Percentiles rank a stretch among this genome's conserved stretches.
phyloP scores from a whole-genome alignment of 2,113 vertebrate species.

The Scortum barcoo region DNA sequence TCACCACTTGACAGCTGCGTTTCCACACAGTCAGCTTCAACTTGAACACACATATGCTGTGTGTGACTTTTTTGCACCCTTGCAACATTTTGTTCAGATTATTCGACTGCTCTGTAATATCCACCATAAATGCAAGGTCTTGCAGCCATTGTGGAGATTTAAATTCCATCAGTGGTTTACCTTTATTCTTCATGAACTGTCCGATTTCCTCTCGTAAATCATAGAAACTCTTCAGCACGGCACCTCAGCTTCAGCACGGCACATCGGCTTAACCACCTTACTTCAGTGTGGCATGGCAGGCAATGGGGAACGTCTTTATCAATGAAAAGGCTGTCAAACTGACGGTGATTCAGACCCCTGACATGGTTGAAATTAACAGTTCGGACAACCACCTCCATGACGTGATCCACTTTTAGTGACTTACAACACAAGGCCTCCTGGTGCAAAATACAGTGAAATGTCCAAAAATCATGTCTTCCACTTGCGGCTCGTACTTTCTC shows the following conservation, averaged over 20 bases:
- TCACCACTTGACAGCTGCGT: constrained; percentile 19
- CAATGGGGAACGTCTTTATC: neutral
- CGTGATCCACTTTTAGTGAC: constrained; percentile 2
- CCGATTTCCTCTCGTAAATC: constrained; percentile 29
- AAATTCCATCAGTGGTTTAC: neutral
- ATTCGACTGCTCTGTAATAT: constrained; percentile 36
- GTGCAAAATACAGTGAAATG: constrained; percentile 38
- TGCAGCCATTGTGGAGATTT: constrained; percentile 9
- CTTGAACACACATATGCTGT: constrained; percentile 22
- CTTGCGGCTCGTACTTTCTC: constrained; percentile 9
- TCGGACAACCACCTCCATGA: constrained; percentile 15
- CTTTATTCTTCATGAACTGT: constrained; percentile 43
- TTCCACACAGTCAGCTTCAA: constrained; percentile 23
- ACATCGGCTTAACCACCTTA: too few species aligned
- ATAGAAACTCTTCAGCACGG: neutral
- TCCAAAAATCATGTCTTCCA: neutral
- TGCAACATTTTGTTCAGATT: constrained; percentile 35
- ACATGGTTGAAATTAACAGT: constrained; percentile 9
- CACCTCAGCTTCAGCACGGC: too few species aligned
- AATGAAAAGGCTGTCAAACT: constrained; percentile 15
- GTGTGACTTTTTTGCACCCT: constrained; percentile 26
- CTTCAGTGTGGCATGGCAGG: too few species aligned
- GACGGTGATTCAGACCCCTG: constrained; percentile 15
- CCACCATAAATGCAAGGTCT: constrained; percentile 39
- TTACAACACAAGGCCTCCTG: neutral